Evolutionary conservation across 2,797 vertebrate species (phyloP).

Genomic region (Labroides dimidiatus): DNA sequence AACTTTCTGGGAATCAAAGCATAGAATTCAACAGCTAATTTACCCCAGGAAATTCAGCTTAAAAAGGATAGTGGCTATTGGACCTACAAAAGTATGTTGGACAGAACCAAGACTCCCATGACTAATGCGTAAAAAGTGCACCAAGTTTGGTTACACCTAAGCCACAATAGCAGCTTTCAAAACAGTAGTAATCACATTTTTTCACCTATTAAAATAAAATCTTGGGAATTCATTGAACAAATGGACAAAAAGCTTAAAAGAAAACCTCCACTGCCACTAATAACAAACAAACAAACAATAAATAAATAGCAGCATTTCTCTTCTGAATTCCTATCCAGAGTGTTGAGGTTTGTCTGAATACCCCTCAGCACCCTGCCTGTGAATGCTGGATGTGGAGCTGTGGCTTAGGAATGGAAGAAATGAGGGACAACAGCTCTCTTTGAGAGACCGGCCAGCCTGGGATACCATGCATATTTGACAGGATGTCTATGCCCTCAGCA

Average conservation of each 20-base stretch:
- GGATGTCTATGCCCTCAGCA: conserved; percentile 62
- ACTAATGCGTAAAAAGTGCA: neutral
- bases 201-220: neutral
- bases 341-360: conserved; percentile 46
- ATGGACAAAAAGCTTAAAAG: neutral
- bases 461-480: conserved; percentile 78
- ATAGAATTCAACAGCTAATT: too few species aligned
- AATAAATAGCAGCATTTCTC: conserved; percentile 17
- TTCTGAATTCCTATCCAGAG: conserved; percentile 30
- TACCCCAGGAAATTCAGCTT: too few species aligned
- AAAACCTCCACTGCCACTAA: neutral
- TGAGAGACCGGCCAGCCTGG: conserved; percentile 50
- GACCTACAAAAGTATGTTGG: too few species aligned
- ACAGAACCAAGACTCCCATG: neutral
- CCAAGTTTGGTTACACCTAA: too few species aligned
- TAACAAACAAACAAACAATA: neutral
- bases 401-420: conserved; percentile 41
- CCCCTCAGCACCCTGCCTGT: conserved; percentile 13
- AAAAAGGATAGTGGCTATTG: too few species aligned
- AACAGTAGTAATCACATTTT: neutral
- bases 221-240: neutral
- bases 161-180: neutral
- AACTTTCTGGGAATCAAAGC: too few species aligned
- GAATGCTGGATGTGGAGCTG: conserved; percentile 34
- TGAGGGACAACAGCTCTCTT: conserved; percentile 66